These are phyloP conservation scores for Actinia equina DNA, from an alignment of 64 coral and sea anemone species.

Conservation along the genomic window DNA sequence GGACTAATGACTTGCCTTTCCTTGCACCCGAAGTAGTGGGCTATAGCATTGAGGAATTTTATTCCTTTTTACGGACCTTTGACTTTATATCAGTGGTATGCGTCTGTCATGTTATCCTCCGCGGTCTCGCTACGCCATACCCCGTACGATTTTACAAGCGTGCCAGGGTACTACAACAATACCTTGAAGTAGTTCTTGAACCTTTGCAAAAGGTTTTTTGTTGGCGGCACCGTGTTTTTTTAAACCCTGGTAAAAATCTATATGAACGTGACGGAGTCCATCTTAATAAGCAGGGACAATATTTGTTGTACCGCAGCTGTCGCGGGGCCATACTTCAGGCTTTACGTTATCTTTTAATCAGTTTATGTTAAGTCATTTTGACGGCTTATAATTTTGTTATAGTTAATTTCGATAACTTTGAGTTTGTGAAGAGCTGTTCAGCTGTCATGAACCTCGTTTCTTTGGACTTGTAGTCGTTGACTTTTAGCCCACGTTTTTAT, in stretches of 20 bases:
- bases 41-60: neutral
- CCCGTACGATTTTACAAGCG: neutral
- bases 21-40: neutral
- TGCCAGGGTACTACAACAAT: constrained; percentile 10
- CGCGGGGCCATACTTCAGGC: constrained; percentile 24
- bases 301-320: constrained; percentile 30
- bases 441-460: neutral
- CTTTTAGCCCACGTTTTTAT: neutral
- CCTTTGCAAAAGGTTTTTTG: constrained; percentile 31
- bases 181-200: neutral
- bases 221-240: constrained; percentile 23
- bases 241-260: neutral
- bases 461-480: neutral
- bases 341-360: neutral
- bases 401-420: too few species aligned
- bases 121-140: neutral
- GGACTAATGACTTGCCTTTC: neutral
- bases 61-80: neutral
- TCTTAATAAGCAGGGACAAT: constrained; percentile 3
- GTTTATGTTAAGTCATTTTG: neutral
- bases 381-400: too few species aligned
- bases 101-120: constrained; percentile 34
- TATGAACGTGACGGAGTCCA: constrained; percentile 16
- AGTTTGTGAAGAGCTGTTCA: too few species aligned
- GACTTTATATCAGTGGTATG: constrained; percentile 18